Conservation (phyloP, 2,888 invertebrate species). For the Ormyrus labotus region DNA sequence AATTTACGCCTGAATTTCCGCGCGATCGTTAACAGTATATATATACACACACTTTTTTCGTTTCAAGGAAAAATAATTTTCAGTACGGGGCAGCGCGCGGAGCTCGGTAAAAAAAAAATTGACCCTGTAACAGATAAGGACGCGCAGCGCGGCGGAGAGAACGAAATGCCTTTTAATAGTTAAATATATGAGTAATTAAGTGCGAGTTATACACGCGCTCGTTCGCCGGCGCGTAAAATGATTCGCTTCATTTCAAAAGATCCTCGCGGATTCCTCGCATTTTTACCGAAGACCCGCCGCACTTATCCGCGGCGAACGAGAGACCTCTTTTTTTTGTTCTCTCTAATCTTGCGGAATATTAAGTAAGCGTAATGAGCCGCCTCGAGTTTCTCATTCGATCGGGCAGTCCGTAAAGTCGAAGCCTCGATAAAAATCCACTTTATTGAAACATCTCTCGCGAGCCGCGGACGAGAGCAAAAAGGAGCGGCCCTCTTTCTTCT, state of each 20-base stretch:
- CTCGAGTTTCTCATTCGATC: too few species aligned
- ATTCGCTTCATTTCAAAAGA: neutral
- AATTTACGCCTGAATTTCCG: constrained; percentile 5
- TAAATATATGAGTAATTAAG: constrained; percentile 11
- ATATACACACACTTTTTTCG: too few species aligned
- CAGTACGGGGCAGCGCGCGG: neutral
- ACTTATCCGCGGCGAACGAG: too few species aligned
- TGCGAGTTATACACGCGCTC: neutral
- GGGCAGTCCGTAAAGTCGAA: too few species aligned
- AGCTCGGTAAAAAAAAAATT: constrained; percentile 14
- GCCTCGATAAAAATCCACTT: too few species aligned
- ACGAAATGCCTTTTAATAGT: neutral
- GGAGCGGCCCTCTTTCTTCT: too few species aligned
- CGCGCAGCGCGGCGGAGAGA: neutral
- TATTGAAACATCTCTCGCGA: too few species aligned
- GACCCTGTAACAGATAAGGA: constrained; percentile 24
- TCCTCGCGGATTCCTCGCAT: neutral
- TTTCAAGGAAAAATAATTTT: constrained; percentile 3
- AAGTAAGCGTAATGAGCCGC: too few species aligned
- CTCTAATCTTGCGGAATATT: too few species aligned
- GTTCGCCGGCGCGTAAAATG: neutral
- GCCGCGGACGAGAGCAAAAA: too few species aligned
- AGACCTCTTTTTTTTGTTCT: too few species aligned
- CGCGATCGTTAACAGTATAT: neutral
- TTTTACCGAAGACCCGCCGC: too few species aligned